A percentile compares a stretch with the other conserved stretches of the same genome.
phyloP scores from a whole-genome alignment of 2,113 vertebrate species.

The Pachypanchax playfairii region DNA sequence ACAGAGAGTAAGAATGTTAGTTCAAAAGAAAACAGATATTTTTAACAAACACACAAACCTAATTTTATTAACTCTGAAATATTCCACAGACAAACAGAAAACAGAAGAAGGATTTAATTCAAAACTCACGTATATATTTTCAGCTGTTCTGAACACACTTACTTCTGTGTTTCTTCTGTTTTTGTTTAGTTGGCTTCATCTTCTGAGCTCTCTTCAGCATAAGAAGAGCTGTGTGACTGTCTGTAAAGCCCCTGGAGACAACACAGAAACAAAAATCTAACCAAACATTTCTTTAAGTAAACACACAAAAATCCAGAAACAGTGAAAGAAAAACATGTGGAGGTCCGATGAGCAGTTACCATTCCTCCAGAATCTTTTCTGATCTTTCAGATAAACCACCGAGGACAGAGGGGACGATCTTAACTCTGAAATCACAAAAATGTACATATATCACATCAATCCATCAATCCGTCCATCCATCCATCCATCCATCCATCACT shows the following conservation, averaged over 20 bases:
- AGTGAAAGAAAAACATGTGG: not conserved
- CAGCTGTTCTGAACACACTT: conserved; percentile 48
- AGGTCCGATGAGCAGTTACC: conserved; percentile 79
- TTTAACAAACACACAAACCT: conserved; percentile 12
- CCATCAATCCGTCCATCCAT: too few relatives aligned
- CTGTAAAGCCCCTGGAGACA: conserved; percentile 88
- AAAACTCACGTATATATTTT: not conserved
- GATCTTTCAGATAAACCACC: conserved; percentile 79
- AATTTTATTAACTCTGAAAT: not conserved
- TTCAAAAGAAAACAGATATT: not conserved
- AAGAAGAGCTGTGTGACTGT: conserved; percentile 86
- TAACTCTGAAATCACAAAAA: conserved; percentile 57
- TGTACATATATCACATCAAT: too few relatives aligned
- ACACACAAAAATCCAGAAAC: not conserved
- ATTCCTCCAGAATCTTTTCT: conserved; percentile 90
- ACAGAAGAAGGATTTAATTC: not conserved
- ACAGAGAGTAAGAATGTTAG: not conserved
- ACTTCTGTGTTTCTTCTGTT: conserved; percentile 79
- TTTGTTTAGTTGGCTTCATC: conserved; percentile 86
- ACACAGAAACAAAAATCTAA: not conserved
- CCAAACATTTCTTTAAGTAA: not conserved
- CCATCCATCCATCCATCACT: too few relatives aligned
- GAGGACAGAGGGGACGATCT: conserved; percentile 43
- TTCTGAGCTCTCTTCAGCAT: conserved; percentile 92
- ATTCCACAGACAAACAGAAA: conserved; percentile 4